Percentiles rank a stretch among this genome's conserved stretches.
phyloP scores from a whole-genome alignment of 2,888 invertebrate genomes.

The Protophormia terraenovae region DNA sequence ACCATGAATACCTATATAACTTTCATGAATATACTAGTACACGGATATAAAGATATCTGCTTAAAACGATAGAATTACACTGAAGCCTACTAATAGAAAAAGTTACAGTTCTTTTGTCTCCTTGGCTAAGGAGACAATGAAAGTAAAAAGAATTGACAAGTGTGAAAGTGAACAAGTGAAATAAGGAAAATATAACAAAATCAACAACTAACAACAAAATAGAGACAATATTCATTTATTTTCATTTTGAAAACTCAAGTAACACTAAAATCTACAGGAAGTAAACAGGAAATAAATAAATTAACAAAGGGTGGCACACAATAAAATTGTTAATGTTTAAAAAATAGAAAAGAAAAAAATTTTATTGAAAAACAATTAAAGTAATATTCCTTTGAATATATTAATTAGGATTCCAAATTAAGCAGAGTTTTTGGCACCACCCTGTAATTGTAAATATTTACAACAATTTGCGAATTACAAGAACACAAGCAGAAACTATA shows the following conservation, averaged over 20 bases:
- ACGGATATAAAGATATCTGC: background rate
- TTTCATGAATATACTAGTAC: background rate
- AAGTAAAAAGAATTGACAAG: slow-evolving; percentile 30
- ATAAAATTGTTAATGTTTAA: background rate
- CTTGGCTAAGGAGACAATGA: slow-evolving; percentile 33
- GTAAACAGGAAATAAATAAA: background rate
- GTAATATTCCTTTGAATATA: too few relatives aligned
- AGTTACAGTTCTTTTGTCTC: slow-evolving; percentile 9
- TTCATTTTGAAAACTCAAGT: background rate
- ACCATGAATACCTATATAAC: background rate
- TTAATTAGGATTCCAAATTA: too few relatives aligned
- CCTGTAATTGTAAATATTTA: background rate
- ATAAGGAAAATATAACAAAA: too few relatives aligned
- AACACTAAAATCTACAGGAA: background rate
- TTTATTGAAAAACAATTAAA: too few relatives aligned
- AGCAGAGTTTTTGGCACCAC: too few relatives aligned
- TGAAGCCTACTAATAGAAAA: slow-evolving; percentile 5
- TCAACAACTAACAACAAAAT: background rate
- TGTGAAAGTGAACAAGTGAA: slow-evolving; percentile 31
- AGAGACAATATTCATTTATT: background rate
- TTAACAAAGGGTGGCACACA: background rate
- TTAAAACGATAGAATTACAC: background rate
- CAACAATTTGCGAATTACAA: background rate
- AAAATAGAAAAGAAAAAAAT: too few relatives aligned
- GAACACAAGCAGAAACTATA: background rate